Evolutionary conservation across 2,888 invertebrate species (phyloP), one percentile per base, ranked within the genome.

Genomic region (Anodontia alba): DNA sequence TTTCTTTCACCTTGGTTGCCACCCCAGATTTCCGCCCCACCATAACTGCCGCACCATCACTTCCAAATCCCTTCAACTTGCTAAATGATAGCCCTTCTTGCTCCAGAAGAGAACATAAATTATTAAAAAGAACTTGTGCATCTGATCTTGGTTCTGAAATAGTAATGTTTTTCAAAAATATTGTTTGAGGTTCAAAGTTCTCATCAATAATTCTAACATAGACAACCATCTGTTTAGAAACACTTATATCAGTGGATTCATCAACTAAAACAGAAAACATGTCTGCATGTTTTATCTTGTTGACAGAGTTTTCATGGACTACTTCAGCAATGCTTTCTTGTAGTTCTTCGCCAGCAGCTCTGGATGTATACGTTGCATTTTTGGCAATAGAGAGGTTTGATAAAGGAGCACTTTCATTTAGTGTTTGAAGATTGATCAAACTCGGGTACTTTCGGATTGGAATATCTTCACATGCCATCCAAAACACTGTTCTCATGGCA

Each of bases 391-490:
- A 38, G 26, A 78, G 33, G 23, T 51, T 43, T 62, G 51, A 51
- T 51, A 51, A 51, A 51, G 51, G 15, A 7, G 51, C 15, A 51
- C 51, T 51, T n/a, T 51, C 51, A 51, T 51, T 51, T 7, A 51
- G 51, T 51, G 15, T 12, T 51, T 71, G 42, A 10, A 75, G 73
- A 17, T 75, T 42, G 1, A 79, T 31, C 29, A 72, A 46, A 49
- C 74, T 74, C 38, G 74, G 42, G 62, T 79, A 79, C 29, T 79
- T 79, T 20, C 49, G 62, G 15, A 74, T 71, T 20, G 79, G 57
- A 29, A 79, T 74, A 49, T 79, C 69, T 36, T 79, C 79, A 36
- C 74, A 70, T 15, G 70, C 62, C 29, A 75, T 43, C 74, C 79
- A 79, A 33, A 74, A 79, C 0, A 71, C 79, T 29, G 49, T 57